These are phyloP conservation scores for Sebastolobus altivelis DNA, from an alignment of 2,797 vertebrate species.

Conservation along the genomic window DNA sequence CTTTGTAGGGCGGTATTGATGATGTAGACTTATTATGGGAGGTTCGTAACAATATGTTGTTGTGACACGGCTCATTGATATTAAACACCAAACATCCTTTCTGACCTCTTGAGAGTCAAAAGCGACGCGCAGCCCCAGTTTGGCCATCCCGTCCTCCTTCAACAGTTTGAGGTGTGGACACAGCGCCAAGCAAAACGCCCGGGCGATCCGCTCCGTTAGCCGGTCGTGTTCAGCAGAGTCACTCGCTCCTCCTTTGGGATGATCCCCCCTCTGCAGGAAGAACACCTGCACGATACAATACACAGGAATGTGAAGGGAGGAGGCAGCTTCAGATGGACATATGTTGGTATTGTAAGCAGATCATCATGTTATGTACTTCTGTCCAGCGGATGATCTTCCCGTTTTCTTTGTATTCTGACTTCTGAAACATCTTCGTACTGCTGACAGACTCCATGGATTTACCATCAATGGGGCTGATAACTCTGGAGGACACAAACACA, in stretches of 20 bases:
- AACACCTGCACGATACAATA: slow-evolving; percentile 87
- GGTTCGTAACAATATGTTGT: background rate
- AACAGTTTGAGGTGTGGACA: slow-evolving; percentile 96
- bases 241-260: slow-evolving; percentile 85
- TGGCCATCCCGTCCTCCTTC: slow-evolving; percentile 98
- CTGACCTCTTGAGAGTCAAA: slow-evolving; percentile 94
- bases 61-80: too few species aligned
- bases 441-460: slow-evolving; percentile 97
- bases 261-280: slow-evolving; percentile 92
- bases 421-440: slow-evolving; percentile 96
- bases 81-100: background rate
- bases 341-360: background rate
- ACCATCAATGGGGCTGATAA: slow-evolving; percentile 96
- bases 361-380: slow-evolving; percentile 85
- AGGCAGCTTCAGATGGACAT: background rate
- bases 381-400: slow-evolving; percentile 99
- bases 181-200: slow-evolving; percentile 94
- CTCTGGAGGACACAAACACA: slow-evolving; percentile 76
- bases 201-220: slow-evolving; percentile 93
- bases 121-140: slow-evolving; percentile 94
- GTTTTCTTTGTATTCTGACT: slow-evolving; percentile 97
- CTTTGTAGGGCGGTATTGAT: background rate
- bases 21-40: background rate
- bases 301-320: background rate
- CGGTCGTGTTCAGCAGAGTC: slow-evolving; percentile 94